A percentile compares a stretch with the other conserved stretches of the same genome.
These are phyloP conservation scores for Cassiopea andromeda DNA, from an alignment of 30 jellyfish, hydroid and myxozoan genomes.

Conservation along the genomic window DNA sequence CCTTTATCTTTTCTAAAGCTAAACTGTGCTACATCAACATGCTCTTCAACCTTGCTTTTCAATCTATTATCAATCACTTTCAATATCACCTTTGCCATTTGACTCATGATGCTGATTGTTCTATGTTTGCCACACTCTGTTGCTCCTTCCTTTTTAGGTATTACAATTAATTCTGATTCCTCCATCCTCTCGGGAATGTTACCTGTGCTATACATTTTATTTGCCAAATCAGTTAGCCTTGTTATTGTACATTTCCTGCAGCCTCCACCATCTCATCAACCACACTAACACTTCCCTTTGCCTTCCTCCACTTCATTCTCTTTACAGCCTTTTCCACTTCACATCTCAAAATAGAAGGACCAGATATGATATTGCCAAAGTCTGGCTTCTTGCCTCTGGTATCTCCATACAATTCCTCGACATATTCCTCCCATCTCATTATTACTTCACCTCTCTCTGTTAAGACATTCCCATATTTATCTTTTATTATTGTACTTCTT, in stretches of 20 bases:
- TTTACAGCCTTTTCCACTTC: constrained; percentile 11
- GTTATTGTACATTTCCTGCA: constrained; percentile 5
- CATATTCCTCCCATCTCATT: too few relatives aligned
- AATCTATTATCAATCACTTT: background rate
- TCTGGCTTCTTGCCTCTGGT: constrained; percentile 1
- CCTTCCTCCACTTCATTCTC: constrained; percentile 19
- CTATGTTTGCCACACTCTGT: constrained; percentile 2
- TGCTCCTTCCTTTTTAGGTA: constrained; percentile 23
- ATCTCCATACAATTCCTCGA: background rate
- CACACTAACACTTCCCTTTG: constrained; percentile 14
- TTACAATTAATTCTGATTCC: constrained; percentile 8
- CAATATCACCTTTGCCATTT: background rate
- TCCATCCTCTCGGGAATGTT: background rate
- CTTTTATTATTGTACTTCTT: too few relatives aligned
- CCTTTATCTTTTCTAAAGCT: background rate
- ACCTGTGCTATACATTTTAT: constrained; percentile 15
- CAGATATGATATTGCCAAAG: background rate
- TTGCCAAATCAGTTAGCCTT: constrained; percentile 15
- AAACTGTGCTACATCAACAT: background rate
- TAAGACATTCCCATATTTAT: too few relatives aligned
- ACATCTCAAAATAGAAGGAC: background rate
- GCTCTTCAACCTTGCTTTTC: background rate
- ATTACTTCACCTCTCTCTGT: too few relatives aligned
- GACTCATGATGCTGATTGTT: background rate
- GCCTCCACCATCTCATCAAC: constrained; percentile 20